A percentile compares a stretch with the other conserved stretches of the same genome.
Conservation (phyloP, 2,797 vertebrate species). For the Lemur catta region DNA sequence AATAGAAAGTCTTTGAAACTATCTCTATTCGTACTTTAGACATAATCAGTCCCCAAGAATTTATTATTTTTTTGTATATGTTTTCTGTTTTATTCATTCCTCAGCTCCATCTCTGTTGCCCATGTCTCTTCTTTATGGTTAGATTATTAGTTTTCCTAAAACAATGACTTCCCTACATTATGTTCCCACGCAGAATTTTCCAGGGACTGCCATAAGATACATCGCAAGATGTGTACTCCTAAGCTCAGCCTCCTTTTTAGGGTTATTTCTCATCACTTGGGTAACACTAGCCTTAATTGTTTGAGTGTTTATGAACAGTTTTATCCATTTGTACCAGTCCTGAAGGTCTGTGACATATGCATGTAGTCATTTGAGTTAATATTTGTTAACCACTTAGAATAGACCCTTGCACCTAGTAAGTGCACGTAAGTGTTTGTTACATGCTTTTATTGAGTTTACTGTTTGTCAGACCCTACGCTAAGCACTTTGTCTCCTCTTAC, state of each 20-base stretch:
- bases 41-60: background rate
- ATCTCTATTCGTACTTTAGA: background rate
- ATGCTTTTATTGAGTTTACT: background rate
- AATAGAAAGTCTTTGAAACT: background rate
- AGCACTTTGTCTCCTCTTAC: background rate
- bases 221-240: background rate
- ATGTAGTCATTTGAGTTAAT: background rate
- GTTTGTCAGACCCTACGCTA: background rate
- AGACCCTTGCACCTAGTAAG: background rate
- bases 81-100: background rate
- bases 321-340: background rate
- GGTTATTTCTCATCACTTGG: background rate
- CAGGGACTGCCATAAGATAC: background rate
- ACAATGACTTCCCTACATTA: background rate
- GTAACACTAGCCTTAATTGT: background rate
- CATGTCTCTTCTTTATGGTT: background rate
- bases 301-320: background rate
- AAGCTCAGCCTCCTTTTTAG: background rate
- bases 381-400: background rate
- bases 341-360: background rate
- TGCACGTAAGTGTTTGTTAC: background rate
- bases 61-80: background rate
- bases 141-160: constrained; percentile 21
- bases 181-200: background rate
- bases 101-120: background rate